Percentiles rank a stretch among this genome's conserved stretches.
Conservation (phyloP, 1,140 invertebrate genomes). For the Nautilus pompilius region DNA sequence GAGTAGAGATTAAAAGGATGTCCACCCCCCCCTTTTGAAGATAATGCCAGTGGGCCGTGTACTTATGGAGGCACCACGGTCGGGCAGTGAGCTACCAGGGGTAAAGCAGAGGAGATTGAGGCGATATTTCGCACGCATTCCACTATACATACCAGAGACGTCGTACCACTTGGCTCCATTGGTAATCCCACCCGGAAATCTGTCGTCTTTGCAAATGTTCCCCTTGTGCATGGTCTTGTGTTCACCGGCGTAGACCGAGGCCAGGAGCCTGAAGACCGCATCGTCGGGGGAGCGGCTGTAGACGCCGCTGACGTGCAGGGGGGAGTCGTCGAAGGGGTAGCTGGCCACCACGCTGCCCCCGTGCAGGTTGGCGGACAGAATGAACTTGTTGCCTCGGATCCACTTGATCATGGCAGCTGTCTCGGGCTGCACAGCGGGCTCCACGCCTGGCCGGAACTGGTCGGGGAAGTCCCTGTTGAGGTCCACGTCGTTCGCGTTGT, state of each 20-base stretch:
- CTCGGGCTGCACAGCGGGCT: conserved; percentile 84
- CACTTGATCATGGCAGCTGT: conserved; percentile 88
- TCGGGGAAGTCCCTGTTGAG: conserved; percentile 97
- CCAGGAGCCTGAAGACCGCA: conserved; percentile 75
- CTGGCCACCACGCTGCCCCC: conserved; percentile 89
- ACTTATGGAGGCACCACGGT: too few species aligned
- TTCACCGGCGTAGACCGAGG: conserved; percentile 75
- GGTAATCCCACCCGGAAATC: conserved; percentile 66
- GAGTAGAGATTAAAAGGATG: too few species aligned
- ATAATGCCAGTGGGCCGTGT: too few species aligned
- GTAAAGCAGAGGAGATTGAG: too few species aligned
- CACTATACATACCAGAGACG: conserved; percentile 62
- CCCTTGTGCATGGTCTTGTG: conserved; percentile 56
- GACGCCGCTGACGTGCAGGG: conserved; percentile 19
- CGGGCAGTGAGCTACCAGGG: too few species aligned
- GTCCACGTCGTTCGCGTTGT: conserved; percentile 80
- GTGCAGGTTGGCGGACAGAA: conserved; percentile 94
- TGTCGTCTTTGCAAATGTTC: conserved; percentile 28
- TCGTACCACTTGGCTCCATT: conserved; percentile 86
- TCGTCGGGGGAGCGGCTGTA: conserved; percentile 81
- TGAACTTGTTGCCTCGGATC: conserved; percentile 82
- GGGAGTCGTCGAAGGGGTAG: conserved; percentile 74
- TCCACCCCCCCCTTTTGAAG: too few species aligned
- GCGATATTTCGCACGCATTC: too few species aligned
- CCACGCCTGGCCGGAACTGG: conserved; percentile 60